Evolutionary conservation across 2,113 vertebrate species (phyloP), one percentile per base, ranked within the genome.

Genomic region (Pteropus alecto): DNA sequence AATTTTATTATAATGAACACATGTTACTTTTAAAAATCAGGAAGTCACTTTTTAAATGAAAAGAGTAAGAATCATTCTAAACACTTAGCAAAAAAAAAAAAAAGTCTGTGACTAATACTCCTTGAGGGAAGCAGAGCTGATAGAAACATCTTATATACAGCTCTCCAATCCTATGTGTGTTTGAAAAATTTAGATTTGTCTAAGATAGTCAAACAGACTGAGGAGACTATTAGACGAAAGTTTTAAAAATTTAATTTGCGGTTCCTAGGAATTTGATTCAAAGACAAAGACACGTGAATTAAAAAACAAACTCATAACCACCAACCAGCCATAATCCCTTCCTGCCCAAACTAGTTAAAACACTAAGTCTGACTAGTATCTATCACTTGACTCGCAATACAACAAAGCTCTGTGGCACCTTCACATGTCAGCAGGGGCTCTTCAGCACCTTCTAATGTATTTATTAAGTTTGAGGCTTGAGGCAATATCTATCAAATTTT

Each of bases 21-120:
- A 83, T 77, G 83, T 9, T 87, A 43, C 43, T 92, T 92, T 68
- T 76, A 82, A 96, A 92, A 82, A 91, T 60, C 3, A 82, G 33
- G 43, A 95, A 83, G 60, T 58, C 21, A 51, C 41, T 65, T 84
- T 88, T 90, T 85, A 71, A 96, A 65, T 79, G 26, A 85, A 90
- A 84, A 90, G 78, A 56, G 30, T 77, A 71, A 90, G 33, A 65
- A 65, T 91, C 58, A 82, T 58, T 94, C 58, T 74, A 81, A 90
- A 91, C 28, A 90, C 56, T 85, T 79, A 89, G 46, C 11, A 73
- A 28, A 19, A 30, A 43, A 73, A 22, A 54, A 26, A 26, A 43
- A 73, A 22, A 54, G 38, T 43, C 60, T 81, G 87, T 67, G 58
- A 74, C 82, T 67, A 58, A 84, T 28, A 71, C 14, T 74, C 38